Evolutionary conservation across 2,888 invertebrate species (phyloP), one percentile per base, ranked within the genome.

Genomic region (Hetaerina titia): DNA sequence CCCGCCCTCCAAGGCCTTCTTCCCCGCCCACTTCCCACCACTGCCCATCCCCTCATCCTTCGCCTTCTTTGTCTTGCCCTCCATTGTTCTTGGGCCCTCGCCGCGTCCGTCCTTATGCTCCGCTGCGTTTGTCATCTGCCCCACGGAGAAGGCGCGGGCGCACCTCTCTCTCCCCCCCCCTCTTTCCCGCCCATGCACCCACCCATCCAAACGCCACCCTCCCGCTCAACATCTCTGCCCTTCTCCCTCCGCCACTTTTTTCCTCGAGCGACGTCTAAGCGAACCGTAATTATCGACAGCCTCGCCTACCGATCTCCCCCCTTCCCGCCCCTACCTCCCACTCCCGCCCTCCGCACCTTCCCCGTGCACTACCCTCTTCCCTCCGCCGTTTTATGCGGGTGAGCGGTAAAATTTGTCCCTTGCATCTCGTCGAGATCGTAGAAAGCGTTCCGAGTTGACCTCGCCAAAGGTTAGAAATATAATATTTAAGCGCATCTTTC

Each of bases 61-160:
- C 92, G 64, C 45, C 69, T 92, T 92, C 92, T 92, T 92, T 92
- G 92, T 92, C 92, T 69, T 92, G 64, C 69, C 69, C 69, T 15
- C 92, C 92, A 92, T 92, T 92, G 92, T 92, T 92, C 92, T 92
- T 64, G 92, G 56, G 69, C 92, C 64, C 45, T 64, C 92, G 64
- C 64, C 69, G 56, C 69, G 92, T 92, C 92, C 92, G 92, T 92
- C 92, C 92, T 92, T 69, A 69, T 92, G 92, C 92, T 69, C 92
- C 92, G 92, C 92, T 92, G 92, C 92, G 92, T 92, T 92, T 69
- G 92, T 92, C 92, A 69, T 92, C 92, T 92, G 92, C 92, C 92
- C 92, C 92, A 56, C 81, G 81, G 81, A 81, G 64, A 63, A 60
- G 90, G 90, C 15, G 90, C 63, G 63, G 64, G 31, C 64, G 63